Evolutionary conservation across 2,888 invertebrate species (phyloP).

Genomic region (Lomographa bimaculata): DNA sequence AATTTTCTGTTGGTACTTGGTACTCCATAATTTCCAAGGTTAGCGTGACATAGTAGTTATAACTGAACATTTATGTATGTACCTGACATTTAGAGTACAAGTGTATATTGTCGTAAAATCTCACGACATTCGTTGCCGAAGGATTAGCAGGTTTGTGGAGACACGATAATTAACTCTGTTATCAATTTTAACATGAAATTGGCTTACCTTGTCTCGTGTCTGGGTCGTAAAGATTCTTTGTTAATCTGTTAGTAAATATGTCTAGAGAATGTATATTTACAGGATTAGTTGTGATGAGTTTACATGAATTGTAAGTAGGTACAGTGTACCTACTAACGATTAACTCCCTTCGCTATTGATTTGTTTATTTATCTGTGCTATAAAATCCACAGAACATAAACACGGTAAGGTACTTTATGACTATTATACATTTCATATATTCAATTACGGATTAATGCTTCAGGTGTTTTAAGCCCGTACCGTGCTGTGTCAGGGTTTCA

Average conservation of each 20-base stretch:
- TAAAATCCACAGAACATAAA: too few relatives aligned
- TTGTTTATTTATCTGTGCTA: too few relatives aligned
- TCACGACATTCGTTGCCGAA: conserved; percentile 12
- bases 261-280: too few relatives aligned
- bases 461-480: too few relatives aligned
- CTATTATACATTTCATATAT: too few relatives aligned
- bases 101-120: conserved; percentile 5
- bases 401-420: too few relatives aligned
- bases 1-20: conserved; percentile 8
- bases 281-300: too few relatives aligned
- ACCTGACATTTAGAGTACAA: conserved; percentile 4
- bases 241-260: not conserved
- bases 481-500: too few relatives aligned
- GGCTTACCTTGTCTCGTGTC: conserved; percentile 2
- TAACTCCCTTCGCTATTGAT: too few relatives aligned
- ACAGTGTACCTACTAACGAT: too few relatives aligned
- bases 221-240: not conserved
- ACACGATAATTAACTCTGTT: conserved; percentile 1
- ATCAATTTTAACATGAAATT: not conserved
- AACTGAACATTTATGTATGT: conserved; percentile 9
- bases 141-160: conserved; percentile 10
- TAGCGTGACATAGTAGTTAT: conserved; percentile 8
- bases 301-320: too few relatives aligned
- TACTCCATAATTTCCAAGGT: conserved; percentile 15
- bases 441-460: too few relatives aligned